phyloP scores from a whole-genome alignment of 2,888 invertebrate genomes.

The Deroplatys truncata region DNA sequence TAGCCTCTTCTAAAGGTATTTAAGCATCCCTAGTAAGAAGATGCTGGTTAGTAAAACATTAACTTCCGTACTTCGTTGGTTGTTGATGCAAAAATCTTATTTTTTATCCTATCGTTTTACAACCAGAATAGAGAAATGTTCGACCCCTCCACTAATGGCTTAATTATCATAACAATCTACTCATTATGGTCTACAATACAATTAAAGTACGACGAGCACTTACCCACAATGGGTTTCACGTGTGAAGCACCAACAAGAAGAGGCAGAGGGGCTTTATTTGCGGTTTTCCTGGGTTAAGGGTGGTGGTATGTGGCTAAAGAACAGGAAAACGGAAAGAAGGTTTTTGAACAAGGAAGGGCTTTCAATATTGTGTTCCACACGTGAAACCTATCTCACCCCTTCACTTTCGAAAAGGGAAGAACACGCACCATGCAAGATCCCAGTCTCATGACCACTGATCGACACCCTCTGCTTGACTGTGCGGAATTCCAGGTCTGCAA shows the following conservation, averaged over 20 bases:
- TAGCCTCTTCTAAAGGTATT: neutral
- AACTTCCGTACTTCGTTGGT: neutral
- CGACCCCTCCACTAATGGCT: slow-evolving; percentile 2
- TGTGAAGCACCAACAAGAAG: slow-evolving; percentile 24
- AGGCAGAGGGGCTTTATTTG: slow-evolving; percentile 8
- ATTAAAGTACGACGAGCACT: neutral
- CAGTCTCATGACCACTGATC: neutral
- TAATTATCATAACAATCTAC: neutral
- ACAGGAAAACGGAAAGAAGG: neutral
- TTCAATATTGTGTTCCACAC: slow-evolving; percentile 18
- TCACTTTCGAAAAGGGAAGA: neutral
- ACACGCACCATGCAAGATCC: neutral
- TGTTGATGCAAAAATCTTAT: neutral
- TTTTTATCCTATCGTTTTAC: neutral
- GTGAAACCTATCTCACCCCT: slow-evolving; percentile 22
- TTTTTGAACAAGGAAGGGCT: slow-evolving; percentile 4
- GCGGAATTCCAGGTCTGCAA: neutral
- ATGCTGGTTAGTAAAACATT: neutral
- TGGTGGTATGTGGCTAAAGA: neutral
- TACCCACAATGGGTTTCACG: slow-evolving; percentile 20
- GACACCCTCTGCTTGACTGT: neutral
- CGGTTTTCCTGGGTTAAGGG: neutral
- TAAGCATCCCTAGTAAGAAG: neutral
- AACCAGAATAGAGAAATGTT: neutral
- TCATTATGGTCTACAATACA: neutral